Evolutionary conservation across 2,113 vertebrate genomes (phyloP).

Genomic region (Loxodonta africana): DNA sequence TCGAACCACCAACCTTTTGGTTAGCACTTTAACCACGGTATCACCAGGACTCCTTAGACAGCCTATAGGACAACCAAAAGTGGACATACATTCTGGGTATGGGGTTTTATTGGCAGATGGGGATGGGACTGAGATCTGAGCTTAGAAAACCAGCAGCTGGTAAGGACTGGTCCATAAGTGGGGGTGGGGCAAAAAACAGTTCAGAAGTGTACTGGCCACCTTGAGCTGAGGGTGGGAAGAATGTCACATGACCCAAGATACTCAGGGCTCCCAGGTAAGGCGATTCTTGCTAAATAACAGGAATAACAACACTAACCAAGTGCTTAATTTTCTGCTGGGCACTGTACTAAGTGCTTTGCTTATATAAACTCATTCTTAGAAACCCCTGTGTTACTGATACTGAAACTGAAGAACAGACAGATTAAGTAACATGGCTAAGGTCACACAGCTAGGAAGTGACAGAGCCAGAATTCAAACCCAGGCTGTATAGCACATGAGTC

Average conservation of each 20-base stretch:
- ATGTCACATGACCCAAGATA: neutral
- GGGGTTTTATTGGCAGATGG: neutral
- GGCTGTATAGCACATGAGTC: neutral
- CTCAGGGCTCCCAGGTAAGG: neutral
- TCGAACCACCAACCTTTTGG: too few relatives aligned
- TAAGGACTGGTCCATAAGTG: neutral
- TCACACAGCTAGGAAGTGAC: neutral
- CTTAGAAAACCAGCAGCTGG: neutral
- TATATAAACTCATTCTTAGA: constrained; percentile 45
- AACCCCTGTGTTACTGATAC: constrained; percentile 16
- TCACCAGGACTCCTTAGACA: neutral
- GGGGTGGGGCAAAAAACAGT: neutral
- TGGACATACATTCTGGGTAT: neutral
- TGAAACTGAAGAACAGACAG: constrained; percentile 44
- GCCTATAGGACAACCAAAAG: neutral
- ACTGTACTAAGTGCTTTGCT: constrained; percentile 1
- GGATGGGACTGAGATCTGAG: neutral
- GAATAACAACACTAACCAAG: constrained; percentile 13
- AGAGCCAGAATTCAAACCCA: constrained; percentile 46
- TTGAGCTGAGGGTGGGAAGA: neutral
- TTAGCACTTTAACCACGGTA: too few relatives aligned
- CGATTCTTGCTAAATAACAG: constrained; percentile 44
- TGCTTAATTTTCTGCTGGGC: constrained; percentile 3
- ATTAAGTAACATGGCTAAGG: neutral
- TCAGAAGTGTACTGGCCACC: neutral